Evolutionary conservation across 2,113 vertebrate genomes (phyloP).

Genomic region (Daboia siamensis): DNA sequence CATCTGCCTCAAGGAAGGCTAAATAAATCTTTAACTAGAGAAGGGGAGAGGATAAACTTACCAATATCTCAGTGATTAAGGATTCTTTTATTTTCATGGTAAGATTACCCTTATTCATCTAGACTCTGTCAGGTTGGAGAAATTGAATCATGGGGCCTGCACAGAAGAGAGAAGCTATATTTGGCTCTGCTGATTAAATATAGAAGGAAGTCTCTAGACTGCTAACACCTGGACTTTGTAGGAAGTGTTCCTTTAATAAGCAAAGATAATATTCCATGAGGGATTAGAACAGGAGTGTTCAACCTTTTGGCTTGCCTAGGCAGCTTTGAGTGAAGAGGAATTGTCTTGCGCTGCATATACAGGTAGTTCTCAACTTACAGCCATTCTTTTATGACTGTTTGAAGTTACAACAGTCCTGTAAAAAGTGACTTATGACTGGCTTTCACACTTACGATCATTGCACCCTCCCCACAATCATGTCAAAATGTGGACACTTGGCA

Average conservation of each 20-base stretch:
- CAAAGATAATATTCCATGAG: neutral
- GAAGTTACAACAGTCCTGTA: neutral
- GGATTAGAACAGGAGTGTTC: neutral
- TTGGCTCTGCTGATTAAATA: constrained; percentile 22
- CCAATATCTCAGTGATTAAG: neutral
- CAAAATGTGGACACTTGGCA: neutral
- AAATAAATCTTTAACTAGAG: constrained; percentile 10
- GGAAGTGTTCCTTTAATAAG: constrained; percentile 40
- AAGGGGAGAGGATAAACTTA: neutral
- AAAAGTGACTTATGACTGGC: neutral
- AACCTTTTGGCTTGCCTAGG: neutral
- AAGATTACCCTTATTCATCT: neutral
- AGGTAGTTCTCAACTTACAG: neutral
- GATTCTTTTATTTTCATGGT: neutral
- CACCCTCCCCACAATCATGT: neutral
- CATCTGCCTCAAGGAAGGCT: constrained; percentile 4
- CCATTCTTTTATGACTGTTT: neutral
- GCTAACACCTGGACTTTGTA: constrained; percentile 2
- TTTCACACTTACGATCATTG: neutral
- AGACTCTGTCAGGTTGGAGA: neutral
- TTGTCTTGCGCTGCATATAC: neutral
- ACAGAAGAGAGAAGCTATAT: constrained; percentile 9
- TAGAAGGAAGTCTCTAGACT: constrained; percentile 1
- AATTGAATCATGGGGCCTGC: neutral
- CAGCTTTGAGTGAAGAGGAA: neutral